Evolutionary conservation across 2,113 vertebrate species (phyloP).

Genomic region (Piprites chloris): DNA sequence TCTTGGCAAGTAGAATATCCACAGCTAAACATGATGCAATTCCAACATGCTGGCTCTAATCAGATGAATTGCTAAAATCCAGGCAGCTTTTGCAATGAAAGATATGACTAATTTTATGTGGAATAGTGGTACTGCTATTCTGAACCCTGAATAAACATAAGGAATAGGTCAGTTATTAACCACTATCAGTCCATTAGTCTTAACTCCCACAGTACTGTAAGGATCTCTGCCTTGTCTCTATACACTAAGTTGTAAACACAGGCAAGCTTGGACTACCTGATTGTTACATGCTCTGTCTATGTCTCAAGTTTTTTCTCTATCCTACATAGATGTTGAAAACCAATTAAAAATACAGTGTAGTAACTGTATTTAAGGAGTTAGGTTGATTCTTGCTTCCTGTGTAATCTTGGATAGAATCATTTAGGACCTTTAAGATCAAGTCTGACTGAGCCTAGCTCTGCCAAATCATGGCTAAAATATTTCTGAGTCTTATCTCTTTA

Average conservation of each 20-base stretch:
- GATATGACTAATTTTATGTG: not conserved
- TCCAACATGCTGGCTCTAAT: not conserved
- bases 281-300: not conserved
- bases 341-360: not conserved
- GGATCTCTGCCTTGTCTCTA: not conserved
- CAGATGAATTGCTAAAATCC: slow-evolving; percentile 39
- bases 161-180: not conserved
- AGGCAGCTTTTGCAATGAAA: slow-evolving; percentile 24
- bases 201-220: not conserved
- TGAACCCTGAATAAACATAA: not conserved
- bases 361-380: not conserved
- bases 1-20: not conserved
- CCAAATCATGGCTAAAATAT: not conserved
- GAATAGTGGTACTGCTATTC: not conserved
- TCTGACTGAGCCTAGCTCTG: not conserved
- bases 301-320: not conserved
- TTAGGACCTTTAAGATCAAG: not conserved
- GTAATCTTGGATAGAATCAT: not conserved
- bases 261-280: not conserved
- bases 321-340: not conserved
- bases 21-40: slow-evolving; percentile 44
- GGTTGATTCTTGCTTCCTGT: not conserved
- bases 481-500: not conserved
- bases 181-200: not conserved
- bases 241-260: not conserved